Conservation (phyloP, 2,797 vertebrate species). For the Morus bassanus region DNA sequence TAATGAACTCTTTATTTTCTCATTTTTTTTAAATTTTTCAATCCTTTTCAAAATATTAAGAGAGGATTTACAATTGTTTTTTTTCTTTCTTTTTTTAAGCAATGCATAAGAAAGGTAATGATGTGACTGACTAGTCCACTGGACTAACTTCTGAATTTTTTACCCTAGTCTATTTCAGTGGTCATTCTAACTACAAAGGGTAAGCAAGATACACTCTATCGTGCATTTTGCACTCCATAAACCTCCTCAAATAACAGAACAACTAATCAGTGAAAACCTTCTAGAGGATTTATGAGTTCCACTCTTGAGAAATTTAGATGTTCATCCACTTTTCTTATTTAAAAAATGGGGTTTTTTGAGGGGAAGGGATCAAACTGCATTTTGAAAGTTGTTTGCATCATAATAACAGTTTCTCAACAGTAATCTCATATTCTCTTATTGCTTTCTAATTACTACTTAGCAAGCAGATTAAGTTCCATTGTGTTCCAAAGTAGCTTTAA, state of each 20-base stretch:
- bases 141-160: not conserved
- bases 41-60: not conserved
- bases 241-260: not conserved
- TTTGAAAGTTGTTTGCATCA: slow-evolving; percentile 74
- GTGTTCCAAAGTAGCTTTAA: slow-evolving; percentile 80
- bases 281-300: not conserved
- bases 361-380: not conserved
- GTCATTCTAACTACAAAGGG: not conserved
- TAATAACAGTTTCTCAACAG: slow-evolving; percentile 68
- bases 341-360: not conserved
- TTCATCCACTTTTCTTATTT: not conserved
- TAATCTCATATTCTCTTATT: slow-evolving; percentile 73
- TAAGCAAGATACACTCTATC: not conserved
- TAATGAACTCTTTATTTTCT: not conserved
- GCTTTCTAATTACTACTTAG: slow-evolving; percentile 81
- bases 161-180: not conserved
- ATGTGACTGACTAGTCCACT: not conserved
- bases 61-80: not conserved
- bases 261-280: not conserved
- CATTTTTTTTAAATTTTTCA: not conserved
- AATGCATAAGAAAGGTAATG: not conserved
- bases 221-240: not conserved
- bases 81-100: not conserved
- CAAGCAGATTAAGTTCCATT: slow-evolving; percentile 80
- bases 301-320: not conserved